These are phyloP conservation scores for Bombus fervidus DNA, from an alignment of 1,140 invertebrate genomes.

Conservation along the genomic window DNA sequence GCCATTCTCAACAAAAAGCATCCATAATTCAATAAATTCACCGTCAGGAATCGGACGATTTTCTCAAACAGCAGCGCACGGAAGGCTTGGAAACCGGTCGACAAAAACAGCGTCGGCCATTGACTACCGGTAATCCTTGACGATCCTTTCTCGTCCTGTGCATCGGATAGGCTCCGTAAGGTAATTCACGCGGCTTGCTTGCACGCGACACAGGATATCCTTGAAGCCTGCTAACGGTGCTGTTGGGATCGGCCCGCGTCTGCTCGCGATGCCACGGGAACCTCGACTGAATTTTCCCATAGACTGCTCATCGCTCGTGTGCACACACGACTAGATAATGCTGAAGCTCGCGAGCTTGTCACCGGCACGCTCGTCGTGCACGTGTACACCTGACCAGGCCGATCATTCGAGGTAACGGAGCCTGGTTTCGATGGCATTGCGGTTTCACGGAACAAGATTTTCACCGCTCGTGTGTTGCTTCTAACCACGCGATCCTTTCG, in stretches of 20 bases:
- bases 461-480: neutral
- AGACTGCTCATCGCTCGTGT: neutral
- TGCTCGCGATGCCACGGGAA: conserved; percentile 48
- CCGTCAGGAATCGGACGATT: neutral
- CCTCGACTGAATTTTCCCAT: conserved; percentile 61
- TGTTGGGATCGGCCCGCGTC: conserved; percentile 63
- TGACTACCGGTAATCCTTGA: conserved; percentile 55
- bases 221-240: conserved; percentile 79
- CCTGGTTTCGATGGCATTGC: conserved; percentile 25
- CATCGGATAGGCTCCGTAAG: conserved; percentile 45
- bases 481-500: neutral
- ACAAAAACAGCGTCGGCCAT: conserved; percentile 52
- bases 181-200: conserved; percentile 76
- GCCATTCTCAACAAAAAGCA: too few species aligned
- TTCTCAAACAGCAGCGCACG: neutral
- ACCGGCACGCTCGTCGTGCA: conserved; percentile 22
- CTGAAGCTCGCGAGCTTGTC: conserved; percentile 17
- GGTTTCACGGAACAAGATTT: conserved; percentile 19
- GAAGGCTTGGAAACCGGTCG: conserved; percentile 25
- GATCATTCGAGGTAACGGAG: conserved; percentile 26
- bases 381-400: conserved; percentile 18
- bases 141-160: conserved; percentile 35
- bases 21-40: neutral
- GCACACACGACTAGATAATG: conserved; percentile 26
- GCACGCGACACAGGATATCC: conserved; percentile 79